Evolutionary conservation across 1,140 invertebrate genomes (phyloP).

Genomic region (Dermatophagoides farinae): DNA sequence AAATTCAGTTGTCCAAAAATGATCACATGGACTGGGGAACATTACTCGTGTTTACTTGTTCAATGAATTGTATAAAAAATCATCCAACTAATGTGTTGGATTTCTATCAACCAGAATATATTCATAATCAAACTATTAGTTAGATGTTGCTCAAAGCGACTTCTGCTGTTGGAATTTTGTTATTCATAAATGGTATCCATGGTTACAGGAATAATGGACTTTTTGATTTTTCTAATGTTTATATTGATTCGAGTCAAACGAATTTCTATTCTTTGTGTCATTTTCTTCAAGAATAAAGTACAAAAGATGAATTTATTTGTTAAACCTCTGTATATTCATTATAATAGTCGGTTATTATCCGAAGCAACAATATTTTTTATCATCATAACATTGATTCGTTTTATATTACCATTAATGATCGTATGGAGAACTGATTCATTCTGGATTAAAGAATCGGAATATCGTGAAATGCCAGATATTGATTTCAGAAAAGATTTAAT

Average conservation of each 20-base stretch:
- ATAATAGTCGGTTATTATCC: not conserved
- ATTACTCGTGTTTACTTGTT: conserved; percentile 62
- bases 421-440: not conserved
- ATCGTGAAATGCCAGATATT: not conserved
- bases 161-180: not conserved
- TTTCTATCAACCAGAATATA: conserved; percentile 38
- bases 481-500: not conserved
- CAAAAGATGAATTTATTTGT: not conserved
- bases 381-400: not conserved
- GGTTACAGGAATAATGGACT: not conserved
- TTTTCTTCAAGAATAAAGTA: not conserved
- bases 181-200: not conserved
- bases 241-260: not conserved
- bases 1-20: conserved; percentile 21
- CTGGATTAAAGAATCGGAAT: not conserved
- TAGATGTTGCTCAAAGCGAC: not conserved
- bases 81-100: conserved; percentile 33
- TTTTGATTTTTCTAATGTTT: not conserved
- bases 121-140: conserved; percentile 52
- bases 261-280: not conserved
- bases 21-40: conserved; percentile 71
- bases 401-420: not conserved
- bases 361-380: not conserved
- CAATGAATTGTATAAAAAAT: conserved; percentile 40
- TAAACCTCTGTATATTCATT: not conserved